Evolutionary conservation across 2,797 vertebrate genomes (phyloP).

Genomic region (Lates japonicus): DNA sequence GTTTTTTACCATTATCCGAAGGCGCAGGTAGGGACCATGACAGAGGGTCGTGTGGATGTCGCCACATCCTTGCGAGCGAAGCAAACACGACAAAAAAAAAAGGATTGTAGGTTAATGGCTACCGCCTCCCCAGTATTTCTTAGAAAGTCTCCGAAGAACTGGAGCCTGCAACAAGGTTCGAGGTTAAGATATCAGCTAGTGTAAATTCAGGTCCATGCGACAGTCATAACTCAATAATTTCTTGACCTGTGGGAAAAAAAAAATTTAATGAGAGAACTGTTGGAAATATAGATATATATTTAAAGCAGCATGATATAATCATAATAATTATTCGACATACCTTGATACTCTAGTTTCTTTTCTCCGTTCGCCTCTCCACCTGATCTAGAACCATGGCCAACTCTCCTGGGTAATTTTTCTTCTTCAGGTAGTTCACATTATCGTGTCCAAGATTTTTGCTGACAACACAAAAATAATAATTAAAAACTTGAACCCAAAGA

Average conservation of each 20-base stretch:
- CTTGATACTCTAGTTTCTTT: constrained; percentile 98
- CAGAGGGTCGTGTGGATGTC: constrained; percentile 98
- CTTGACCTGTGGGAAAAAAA: constrained; percentile 86
- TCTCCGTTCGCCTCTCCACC: constrained; percentile 98
- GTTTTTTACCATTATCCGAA: constrained; percentile 99
- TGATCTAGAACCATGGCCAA: constrained; percentile 98
- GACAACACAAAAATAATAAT: constrained; percentile 11
- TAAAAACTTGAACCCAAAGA: neutral
- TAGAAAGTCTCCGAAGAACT: constrained; percentile 99
- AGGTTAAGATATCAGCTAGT: constrained; percentile 95
- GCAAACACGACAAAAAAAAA: too few species aligned
- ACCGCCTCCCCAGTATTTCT: constrained; percentile 99
- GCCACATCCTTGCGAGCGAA: too few species aligned
- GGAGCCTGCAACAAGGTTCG: constrained; percentile 98
- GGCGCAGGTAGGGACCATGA: too few species aligned
- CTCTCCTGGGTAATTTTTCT: constrained; percentile 96
- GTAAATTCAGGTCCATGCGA: constrained; percentile 97
- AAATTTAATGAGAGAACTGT: neutral
- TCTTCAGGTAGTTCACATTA: constrained; percentile 97
- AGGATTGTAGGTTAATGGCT: constrained; percentile 97
- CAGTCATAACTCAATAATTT: constrained; percentile 97
- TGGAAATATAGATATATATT: neutral
- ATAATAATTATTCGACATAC: constrained; percentile 68
- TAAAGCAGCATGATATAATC: neutral
- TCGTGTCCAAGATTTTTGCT: constrained; percentile 99